phyloP scores from a whole-genome alignment of 2,797 vertebrate species.

The Aplochiton taeniatus region DNA sequence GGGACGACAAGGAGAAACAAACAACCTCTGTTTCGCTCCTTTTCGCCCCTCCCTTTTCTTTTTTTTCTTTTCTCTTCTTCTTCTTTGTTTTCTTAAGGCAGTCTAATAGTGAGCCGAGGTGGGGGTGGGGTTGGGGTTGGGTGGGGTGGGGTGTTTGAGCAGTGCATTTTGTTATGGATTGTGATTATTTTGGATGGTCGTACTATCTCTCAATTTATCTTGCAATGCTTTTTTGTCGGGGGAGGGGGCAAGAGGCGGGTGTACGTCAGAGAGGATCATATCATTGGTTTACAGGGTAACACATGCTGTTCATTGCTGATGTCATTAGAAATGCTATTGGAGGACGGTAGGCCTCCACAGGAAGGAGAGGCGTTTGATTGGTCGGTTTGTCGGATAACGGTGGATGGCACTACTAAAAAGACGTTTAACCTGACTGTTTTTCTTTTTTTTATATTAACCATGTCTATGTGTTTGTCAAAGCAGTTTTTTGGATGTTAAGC shows the following conservation, averaged over 20 bases:
- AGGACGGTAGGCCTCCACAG: constrained; percentile 36
- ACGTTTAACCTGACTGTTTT: constrained; percentile 68
- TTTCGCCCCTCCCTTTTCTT: no score
- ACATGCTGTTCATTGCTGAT: constrained; percentile 65
- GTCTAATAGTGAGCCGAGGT: no score
- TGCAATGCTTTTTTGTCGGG: constrained; percentile 60
- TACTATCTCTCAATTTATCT: constrained; percentile 68
- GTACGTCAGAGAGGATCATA: constrained; percentile 63
- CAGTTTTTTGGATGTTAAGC: constrained; percentile 72
- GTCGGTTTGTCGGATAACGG: no score
- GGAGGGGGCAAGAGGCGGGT: no score
- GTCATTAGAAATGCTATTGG: constrained; percentile 42
- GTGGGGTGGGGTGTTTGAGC: no score
- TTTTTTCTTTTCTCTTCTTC: no score
- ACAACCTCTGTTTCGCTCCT: no score
- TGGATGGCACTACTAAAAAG: constrained; percentile 60
- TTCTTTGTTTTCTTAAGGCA: no score
- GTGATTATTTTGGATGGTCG: constrained; percentile 65
- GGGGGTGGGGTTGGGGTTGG: no score
- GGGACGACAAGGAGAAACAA: no score
- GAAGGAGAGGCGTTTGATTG: no score
- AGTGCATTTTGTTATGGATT: constrained; percentile 63
- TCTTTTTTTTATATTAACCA: constrained; percentile 74
- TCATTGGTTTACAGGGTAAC: constrained; percentile 83
- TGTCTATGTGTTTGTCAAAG: constrained; percentile 70